These are phyloP conservation scores for Scaptomyza polygonia DNA, from an alignment of 2,888 invertebrate species.

Conservation along the genomic window DNA sequence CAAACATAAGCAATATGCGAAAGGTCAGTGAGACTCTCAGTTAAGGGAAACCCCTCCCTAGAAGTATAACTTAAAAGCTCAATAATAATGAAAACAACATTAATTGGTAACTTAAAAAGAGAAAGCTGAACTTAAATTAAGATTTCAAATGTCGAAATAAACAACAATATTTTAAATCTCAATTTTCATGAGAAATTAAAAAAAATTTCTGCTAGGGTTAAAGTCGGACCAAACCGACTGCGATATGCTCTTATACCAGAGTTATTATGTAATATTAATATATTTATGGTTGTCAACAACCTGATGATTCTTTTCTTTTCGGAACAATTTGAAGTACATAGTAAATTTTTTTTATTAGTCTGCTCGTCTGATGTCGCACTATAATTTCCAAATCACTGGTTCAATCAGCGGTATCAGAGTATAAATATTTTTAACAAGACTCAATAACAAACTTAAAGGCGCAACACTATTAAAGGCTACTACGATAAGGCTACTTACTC, in stretches of 20 bases:
- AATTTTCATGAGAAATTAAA: not conserved
- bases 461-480: conserved; percentile 25
- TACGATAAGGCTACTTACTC: conserved; percentile 26
- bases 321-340: not conserved
- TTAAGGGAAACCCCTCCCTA: conserved; percentile 29
- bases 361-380: not conserved
- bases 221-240: not conserved
- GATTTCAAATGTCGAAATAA: conserved; percentile 5
- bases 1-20: conserved; percentile 50
- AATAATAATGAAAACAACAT: conserved; percentile 45
- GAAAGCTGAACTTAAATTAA: not conserved
- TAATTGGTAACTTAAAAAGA: conserved; percentile 11
- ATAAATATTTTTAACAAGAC: conserved; percentile 6
- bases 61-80: conserved; percentile 33
- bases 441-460: conserved; percentile 13
- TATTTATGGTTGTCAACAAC: too few relatives aligned
- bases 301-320: not conserved
- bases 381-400: not conserved
- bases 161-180: not conserved
- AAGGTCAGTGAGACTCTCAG: not conserved
- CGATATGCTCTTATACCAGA: not conserved
- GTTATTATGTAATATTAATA: not conserved
- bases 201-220: conserved; percentile 17
- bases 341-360: not conserved
- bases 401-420: not conserved